Conservation (phyloP, 2,797 vertebrate genomes). For the Sebastes paucispinis region DNA sequence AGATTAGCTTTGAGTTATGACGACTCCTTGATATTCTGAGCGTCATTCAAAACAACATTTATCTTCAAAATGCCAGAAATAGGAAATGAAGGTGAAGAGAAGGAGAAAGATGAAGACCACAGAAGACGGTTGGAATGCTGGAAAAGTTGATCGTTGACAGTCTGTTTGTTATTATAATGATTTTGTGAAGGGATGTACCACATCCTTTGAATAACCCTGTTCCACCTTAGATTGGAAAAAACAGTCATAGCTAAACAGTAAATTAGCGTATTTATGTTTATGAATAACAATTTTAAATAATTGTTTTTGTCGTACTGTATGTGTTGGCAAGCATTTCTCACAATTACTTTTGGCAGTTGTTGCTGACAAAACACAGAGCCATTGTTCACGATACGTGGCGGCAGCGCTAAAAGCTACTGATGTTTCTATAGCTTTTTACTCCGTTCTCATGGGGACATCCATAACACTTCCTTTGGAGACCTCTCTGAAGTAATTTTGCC, state of each 20-base stretch:
- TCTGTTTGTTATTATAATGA: conserved; percentile 40
- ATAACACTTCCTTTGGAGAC: conserved; percentile 49
- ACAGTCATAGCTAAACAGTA: neutral
- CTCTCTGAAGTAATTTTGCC: conserved; percentile 47
- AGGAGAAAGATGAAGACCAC: neutral
- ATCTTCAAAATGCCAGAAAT: conserved; percentile 2
- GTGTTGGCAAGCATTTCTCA: neutral
- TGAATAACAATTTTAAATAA: neutral
- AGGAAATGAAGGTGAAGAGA: conserved; percentile 37
- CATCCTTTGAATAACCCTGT: conserved; percentile 15
- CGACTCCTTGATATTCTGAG: neutral
- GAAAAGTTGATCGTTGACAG: neutral
- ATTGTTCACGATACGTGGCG: conserved; percentile 40
- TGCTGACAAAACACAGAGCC: conserved; percentile 16
- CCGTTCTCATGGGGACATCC: conserved; percentile 10
- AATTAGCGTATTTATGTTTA: neutral
- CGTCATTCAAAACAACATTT: conserved; percentile 22
- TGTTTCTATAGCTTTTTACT: conserved; percentile 30
- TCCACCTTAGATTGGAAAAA: conserved; percentile 3
- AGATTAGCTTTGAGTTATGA: conserved; percentile 21
- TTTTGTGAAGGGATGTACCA: neutral
- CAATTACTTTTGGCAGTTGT: neutral
- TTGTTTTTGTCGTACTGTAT: neutral
- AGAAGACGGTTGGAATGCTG: neutral
- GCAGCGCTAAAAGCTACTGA: conserved; percentile 11